phyloP scores from a whole-genome alignment of 2,888 invertebrate species.

The Microplitis deprimator region DNA sequence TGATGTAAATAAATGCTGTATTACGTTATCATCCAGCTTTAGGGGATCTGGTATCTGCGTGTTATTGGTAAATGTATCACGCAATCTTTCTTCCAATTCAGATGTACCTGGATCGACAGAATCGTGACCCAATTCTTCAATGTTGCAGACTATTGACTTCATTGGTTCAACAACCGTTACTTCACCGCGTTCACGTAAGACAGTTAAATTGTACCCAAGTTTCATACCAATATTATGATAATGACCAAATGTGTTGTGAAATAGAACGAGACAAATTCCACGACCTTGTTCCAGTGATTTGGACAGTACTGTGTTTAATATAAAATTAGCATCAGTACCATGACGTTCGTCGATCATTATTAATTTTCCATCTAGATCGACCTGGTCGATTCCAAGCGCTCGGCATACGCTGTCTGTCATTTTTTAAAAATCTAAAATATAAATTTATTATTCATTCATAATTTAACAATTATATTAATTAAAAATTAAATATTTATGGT shows the following conservation, averaged over 20 bases:
- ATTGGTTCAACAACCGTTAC: slow-evolving; percentile 74
- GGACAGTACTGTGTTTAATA: slow-evolving; percentile 79
- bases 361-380: slow-evolving; percentile 73
- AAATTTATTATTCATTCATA: slow-evolving; percentile 4
- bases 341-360: slow-evolving; percentile 81
- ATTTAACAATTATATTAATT: neutral
- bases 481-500: neutral
- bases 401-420: slow-evolving; percentile 79
- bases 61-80: slow-evolving; percentile 41
- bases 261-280: slow-evolving; percentile 77
- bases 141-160: slow-evolving; percentile 61
- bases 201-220: slow-evolving; percentile 80
- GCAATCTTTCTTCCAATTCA: slow-evolving; percentile 61
- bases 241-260: slow-evolving; percentile 82
- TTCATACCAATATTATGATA: slow-evolving; percentile 83
- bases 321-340: slow-evolving; percentile 81
- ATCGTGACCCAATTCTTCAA: slow-evolving; percentile 69
- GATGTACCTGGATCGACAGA: slow-evolving; percentile 69
- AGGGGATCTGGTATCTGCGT: slow-evolving; percentile 53
- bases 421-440: slow-evolving; percentile 48
- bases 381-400: slow-evolving; percentile 78
- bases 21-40: slow-evolving; percentile 63
- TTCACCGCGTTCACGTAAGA: slow-evolving; percentile 72
- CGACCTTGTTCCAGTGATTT: slow-evolving; percentile 77
- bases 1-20: slow-evolving; percentile 70